phyloP scores from a whole-genome alignment of 2,888 invertebrate genomes.

The Psococerastis gibbosa region DNA sequence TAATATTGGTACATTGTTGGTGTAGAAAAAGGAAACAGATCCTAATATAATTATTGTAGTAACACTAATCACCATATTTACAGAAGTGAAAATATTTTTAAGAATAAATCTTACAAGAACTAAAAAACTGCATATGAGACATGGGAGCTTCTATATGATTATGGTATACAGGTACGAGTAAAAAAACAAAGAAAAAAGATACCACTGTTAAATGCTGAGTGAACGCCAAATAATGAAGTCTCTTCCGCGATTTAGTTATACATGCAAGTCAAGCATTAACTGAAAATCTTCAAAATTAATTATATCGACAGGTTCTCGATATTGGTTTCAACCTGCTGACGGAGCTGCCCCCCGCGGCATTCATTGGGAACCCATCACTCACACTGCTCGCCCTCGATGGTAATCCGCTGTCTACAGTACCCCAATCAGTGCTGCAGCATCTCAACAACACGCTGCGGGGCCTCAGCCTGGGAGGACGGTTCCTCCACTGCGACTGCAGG shows the following conservation, averaged over 20 bases:
- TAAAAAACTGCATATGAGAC: too few species aligned
- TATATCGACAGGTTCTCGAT: conserved; percentile 47
- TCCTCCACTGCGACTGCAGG: conserved; percentile 74
- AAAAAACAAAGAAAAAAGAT: too few species aligned
- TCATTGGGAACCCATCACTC: conserved; percentile 61
- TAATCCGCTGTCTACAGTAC: conserved; percentile 70
- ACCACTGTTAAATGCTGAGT: too few species aligned
- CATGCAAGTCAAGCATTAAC: too few species aligned
- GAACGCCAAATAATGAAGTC: too few species aligned
- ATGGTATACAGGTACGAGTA: too few species aligned
- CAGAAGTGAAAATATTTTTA: background rate
- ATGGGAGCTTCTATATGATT: too few species aligned
- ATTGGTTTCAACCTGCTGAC: conserved; percentile 82
- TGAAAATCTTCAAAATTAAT: too few species aligned
- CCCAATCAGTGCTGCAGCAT: conserved; percentile 55
- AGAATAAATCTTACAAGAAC: background rate
- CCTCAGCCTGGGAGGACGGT: conserved; percentile 70
- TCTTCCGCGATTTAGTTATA: too few species aligned
- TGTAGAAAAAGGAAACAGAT: too few species aligned
- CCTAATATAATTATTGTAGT: background rate
- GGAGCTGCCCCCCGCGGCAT: conserved; percentile 59
- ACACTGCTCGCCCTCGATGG: conserved; percentile 79
- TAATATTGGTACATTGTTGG: too few species aligned
- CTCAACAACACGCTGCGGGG: conserved; percentile 69
- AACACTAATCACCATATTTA: background rate